A percentile compares a stretch with the other conserved stretches of the same genome.
These are phyloP conservation scores for Ophonus ardosiacus DNA, from an alignment of 2,888 invertebrate species.

Conservation along the genomic window DNA sequence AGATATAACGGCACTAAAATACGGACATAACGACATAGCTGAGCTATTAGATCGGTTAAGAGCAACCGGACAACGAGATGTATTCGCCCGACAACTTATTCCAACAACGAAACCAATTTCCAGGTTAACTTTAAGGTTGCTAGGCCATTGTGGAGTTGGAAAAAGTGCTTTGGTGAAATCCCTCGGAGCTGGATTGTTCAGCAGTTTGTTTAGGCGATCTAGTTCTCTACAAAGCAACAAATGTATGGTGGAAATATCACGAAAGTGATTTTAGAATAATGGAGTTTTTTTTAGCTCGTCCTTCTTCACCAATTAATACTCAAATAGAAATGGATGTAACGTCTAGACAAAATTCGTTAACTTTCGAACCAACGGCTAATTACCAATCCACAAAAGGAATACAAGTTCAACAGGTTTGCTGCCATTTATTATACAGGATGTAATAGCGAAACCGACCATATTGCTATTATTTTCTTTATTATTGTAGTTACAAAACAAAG, in stretches of 20 bases:
- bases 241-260: conserved; percentile 69
- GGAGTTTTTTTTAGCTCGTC: conserved; percentile 73
- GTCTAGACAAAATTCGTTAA: conserved; percentile 79
- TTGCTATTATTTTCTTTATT: no score
- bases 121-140: conserved; percentile 82
- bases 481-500: no score
- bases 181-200: conserved; percentile 82
- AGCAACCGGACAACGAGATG: conserved; percentile 76
- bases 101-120: conserved; percentile 78
- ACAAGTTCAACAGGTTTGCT: conserved; percentile 77
- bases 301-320: conserved; percentile 76
- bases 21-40: conserved; percentile 84
- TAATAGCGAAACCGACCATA: no score
- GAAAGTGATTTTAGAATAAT: conserved; percentile 22
- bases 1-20: conserved; percentile 87
- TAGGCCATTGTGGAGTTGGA: conserved; percentile 86
- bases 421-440: no score
- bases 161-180: conserved; percentile 84
- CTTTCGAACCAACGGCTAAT: conserved; percentile 78
- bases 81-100: conserved; percentile 79
- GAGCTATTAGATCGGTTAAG: conserved; percentile 82
- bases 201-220: conserved; percentile 81
- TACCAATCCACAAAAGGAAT: conserved; percentile 82
- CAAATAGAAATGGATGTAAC: conserved; percentile 81
- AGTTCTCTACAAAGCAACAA: conserved; percentile 76